These are phyloP conservation scores for Pachyramphus minor DNA, from an alignment of 2,113 vertebrate species.

Conservation along the genomic window DNA sequence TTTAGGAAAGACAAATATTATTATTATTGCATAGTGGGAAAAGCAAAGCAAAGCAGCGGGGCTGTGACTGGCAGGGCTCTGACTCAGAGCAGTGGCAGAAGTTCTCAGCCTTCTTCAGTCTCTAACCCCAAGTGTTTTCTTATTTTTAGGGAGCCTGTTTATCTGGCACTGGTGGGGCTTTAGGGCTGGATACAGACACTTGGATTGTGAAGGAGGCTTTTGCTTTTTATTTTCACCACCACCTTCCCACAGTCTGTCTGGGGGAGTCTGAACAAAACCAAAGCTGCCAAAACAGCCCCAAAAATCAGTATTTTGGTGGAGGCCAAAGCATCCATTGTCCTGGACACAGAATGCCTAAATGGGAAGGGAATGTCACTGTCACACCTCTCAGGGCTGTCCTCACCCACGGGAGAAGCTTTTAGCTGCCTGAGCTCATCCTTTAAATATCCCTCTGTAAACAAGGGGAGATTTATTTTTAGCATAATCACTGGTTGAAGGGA, in stretches of 20 bases:
- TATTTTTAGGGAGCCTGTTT: not conserved
- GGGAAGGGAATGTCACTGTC: conserved; percentile 17
- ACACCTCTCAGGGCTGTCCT: conserved; percentile 19
- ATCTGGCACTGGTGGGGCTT: not conserved
- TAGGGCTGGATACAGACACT: not conserved
- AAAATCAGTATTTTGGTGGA: not conserved
- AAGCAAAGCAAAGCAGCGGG: not conserved
- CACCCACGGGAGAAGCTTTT: not conserved
- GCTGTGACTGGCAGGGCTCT: not conserved
- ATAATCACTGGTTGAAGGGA: not conserved
- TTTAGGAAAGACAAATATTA: not conserved
- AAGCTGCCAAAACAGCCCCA: not conserved
- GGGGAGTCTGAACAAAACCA: not conserved
- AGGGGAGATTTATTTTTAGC: conserved; percentile 45
- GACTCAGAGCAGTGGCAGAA: not conserved
- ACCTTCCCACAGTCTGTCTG: not conserved
- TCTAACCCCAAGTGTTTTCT: not conserved
- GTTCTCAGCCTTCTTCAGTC: not conserved
- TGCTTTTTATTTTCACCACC: not conserved
- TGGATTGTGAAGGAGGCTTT: not conserved
- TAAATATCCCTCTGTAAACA: conserved; percentile 55
- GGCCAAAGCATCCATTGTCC: not conserved
- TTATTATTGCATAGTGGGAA: not conserved
- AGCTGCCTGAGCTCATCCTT: conserved; percentile 29
- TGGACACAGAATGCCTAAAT: not conserved